Evolutionary conservation across 2,113 vertebrate species (phyloP).

Genomic region (Gila orcuttii): DNA sequence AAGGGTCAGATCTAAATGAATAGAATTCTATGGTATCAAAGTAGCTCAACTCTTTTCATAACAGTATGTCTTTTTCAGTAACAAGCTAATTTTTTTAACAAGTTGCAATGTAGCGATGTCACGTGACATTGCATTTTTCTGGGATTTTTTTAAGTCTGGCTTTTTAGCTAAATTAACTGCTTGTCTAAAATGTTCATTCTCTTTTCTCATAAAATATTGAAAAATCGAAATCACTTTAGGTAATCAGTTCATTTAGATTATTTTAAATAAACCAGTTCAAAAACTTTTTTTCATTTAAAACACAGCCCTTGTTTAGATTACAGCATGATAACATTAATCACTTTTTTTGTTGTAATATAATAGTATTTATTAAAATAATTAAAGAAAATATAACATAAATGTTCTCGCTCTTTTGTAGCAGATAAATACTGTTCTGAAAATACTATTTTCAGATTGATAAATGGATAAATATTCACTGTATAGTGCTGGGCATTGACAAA

Average conservation of each 20-base stretch:
- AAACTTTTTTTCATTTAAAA: neutral
- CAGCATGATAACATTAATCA: neutral
- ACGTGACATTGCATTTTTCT: too few relatives aligned
- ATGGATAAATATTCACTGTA: too few relatives aligned
- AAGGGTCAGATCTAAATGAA: constrained; percentile 1
- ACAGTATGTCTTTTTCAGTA: neutral
- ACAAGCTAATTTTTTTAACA: neutral
- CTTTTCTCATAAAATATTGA: neutral
- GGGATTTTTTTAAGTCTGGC: too few relatives aligned
- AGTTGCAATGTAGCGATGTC: too few relatives aligned
- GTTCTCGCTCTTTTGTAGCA: neutral
- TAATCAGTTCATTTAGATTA: neutral
- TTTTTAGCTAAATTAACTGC: too few relatives aligned
- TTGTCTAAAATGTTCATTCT: too few relatives aligned
- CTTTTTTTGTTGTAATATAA: too few relatives aligned
- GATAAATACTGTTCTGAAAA: neutral
- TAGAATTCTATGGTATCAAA: neutral
- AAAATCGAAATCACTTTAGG: neutral
- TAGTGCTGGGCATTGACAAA: too few relatives aligned
- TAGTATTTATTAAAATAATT: neutral
- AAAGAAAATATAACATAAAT: neutral
- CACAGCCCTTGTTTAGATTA: neutral
- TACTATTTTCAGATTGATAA: neutral
- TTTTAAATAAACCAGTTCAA: neutral
- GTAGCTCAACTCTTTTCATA: neutral